These are phyloP conservation scores for Drosophila limbata DNA, from an alignment of 2,888 invertebrate species.

Conservation along the genomic window DNA sequence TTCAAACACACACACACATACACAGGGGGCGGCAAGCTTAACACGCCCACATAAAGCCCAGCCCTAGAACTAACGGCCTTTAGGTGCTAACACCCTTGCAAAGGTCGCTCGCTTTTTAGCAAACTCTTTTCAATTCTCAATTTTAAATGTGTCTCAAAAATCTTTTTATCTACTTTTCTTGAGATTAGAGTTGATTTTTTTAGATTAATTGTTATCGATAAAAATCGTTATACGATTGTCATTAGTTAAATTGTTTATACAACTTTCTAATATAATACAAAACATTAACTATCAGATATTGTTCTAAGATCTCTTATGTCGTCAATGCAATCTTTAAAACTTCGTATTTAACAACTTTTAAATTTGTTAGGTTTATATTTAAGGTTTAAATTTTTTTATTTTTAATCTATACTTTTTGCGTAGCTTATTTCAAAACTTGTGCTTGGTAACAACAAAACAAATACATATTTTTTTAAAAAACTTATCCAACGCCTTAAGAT, in stretches of 20 bases:
- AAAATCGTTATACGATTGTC: no score
- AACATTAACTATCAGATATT: no score
- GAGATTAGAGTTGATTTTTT: not conserved
- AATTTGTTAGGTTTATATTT: no score
- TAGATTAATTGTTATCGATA: not conserved
- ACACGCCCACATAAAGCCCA: slow-evolving; percentile 43
- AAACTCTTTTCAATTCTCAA: not conserved
- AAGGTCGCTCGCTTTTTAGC: not conserved
- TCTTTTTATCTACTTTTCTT: no score
- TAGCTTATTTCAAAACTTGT: not conserved
- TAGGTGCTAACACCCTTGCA: slow-evolving; percentile 18
- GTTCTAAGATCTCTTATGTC: no score
- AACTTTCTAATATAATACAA: no score
- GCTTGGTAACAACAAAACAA: no score
- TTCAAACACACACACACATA: slow-evolving; percentile 20
- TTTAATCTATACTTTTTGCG: not conserved
- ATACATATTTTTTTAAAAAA: not conserved
- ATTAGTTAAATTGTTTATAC: not conserved
- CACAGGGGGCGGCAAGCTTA: slow-evolving; percentile 11
- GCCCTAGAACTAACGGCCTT: slow-evolving; percentile 19
- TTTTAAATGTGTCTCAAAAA: not conserved
- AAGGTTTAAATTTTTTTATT: not conserved
- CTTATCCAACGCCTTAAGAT: not conserved
- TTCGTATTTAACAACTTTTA: no score
- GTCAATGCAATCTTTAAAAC: no score